phyloP scores from a whole-genome alignment of 2,888 invertebrate genomes.

The Ellobium chinense region DNA sequence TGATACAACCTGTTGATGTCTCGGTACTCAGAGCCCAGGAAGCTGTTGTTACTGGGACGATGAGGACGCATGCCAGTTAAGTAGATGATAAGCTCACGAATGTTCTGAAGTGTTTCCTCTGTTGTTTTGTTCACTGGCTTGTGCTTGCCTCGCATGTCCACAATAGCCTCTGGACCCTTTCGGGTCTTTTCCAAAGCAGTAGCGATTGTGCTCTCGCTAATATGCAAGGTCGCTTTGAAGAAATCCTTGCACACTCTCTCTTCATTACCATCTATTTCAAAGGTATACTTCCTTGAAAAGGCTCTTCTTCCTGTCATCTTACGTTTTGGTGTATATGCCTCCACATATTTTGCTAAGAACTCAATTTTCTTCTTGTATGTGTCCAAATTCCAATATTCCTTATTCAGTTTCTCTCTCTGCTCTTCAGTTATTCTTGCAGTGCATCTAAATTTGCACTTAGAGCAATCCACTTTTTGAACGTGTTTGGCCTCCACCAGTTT shows the following conservation, averaged over 20 bases:
- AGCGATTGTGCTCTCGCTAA: slow-evolving; percentile 42
- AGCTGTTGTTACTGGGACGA: slow-evolving; percentile 4
- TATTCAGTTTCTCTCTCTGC: slow-evolving; percentile 17
- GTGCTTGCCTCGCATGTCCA: slow-evolving; percentile 40
- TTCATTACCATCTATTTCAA: slow-evolving; percentile 22
- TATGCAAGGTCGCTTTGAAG: slow-evolving; percentile 38
- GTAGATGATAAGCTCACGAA: slow-evolving; percentile 43
- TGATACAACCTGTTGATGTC: slow-evolving; percentile 34
- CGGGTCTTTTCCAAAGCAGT: slow-evolving; percentile 36
- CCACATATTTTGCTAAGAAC: slow-evolving; percentile 27
- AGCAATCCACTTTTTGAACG: slow-evolving; percentile 39
- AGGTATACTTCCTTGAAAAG: slow-evolving; percentile 35
- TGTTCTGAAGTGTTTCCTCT: slow-evolving; percentile 39
- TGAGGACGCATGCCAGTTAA: slow-evolving; percentile 39
- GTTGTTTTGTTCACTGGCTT: slow-evolving; percentile 41
- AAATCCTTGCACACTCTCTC: slow-evolving; percentile 44
- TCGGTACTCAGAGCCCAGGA: not conserved
- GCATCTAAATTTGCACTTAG: slow-evolving; percentile 43
- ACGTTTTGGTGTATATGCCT: slow-evolving; percentile 37
- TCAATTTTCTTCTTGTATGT: slow-evolving; percentile 39
- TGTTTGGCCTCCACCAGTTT: slow-evolving; percentile 37
- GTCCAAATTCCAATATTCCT: slow-evolving; percentile 33
- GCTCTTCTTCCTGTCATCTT: slow-evolving; percentile 36
- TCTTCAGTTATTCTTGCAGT: slow-evolving; percentile 32
- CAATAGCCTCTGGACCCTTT: slow-evolving; percentile 21